phyloP scores from a whole-genome alignment of 1,140 invertebrate species.

The Eriocheir sinensis region DNA sequence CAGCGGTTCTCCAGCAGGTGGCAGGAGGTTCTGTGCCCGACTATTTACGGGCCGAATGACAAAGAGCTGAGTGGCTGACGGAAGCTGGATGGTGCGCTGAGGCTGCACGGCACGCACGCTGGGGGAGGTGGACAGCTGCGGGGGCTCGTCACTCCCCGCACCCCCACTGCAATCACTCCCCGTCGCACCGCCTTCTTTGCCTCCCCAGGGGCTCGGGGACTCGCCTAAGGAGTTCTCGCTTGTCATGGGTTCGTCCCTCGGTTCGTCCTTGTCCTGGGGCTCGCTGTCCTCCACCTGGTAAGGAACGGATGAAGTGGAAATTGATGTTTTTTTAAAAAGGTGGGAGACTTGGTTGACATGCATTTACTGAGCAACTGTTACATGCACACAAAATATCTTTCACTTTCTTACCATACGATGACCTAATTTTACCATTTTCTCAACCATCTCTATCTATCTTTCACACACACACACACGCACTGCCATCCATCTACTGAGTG shows the following conservation, averaged over 20 bases:
- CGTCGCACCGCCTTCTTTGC: constrained; percentile 53
- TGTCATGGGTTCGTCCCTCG: constrained; percentile 55
- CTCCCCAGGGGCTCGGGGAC: constrained; percentile 42
- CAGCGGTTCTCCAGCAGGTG: constrained; percentile 65
- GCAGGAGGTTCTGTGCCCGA: constrained; percentile 66
- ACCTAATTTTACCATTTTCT: neutral
- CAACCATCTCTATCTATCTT: neutral
- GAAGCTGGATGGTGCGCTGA: constrained; percentile 63
- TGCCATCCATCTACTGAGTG: too few relatives aligned
- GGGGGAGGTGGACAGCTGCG: constrained; percentile 70
- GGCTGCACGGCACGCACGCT: constrained; percentile 75
- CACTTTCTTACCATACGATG: neutral
- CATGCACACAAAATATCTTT: too few relatives aligned
- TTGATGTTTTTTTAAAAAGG: too few relatives aligned
- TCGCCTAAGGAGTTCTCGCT: constrained; percentile 60
- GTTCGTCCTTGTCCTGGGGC: constrained; percentile 58
- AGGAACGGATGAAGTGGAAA: neutral
- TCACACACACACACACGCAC: too few relatives aligned
- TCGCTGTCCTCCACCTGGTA: constrained; percentile 67
- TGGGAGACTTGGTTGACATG: too few relatives aligned
- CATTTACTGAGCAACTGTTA: too few relatives aligned
- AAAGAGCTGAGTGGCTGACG: constrained; percentile 70
- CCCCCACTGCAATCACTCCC: constrained; percentile 46
- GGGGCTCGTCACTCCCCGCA: constrained; percentile 68
- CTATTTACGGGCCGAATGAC: constrained; percentile 75